Base-by-base conservation (phyloP, 1,140 invertebrate genomes). In the Eupristina koningsbergeri region DNA sequence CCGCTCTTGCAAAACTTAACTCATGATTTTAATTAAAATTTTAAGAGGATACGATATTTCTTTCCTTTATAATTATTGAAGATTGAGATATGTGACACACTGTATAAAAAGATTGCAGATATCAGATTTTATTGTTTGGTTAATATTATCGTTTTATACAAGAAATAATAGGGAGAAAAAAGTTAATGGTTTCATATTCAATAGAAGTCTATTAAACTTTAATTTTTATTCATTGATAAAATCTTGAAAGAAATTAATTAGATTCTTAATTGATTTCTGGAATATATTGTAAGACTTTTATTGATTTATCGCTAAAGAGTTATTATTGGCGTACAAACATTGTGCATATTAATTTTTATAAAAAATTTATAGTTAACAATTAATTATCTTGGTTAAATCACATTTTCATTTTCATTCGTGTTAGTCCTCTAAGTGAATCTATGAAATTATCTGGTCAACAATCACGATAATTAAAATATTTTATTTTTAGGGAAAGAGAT, bases 161-260 rank as follows among this genome's bases (percentile, higher is more conserved):
- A 11, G 5, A 67, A 67, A n/a, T n/a, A 50, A 50, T 45, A 15
- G 29, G 15, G 2, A 47, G 5, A 50, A 50, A 3, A 15, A 50
- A 50, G 41, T 50, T 74, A 50, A 31, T 29, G n/a, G 41, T 31
- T 74, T 34, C 7, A 31, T 15, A 19, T 6, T 9, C 11, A 74
- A 50, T 50, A 50, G 8, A 50, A 47, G 53, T 58, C 75, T 77
- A 77, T 77, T 77, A 77, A 77, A 41, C 6, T 77, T 77, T 63
- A 39, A 36, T 61, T 63, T 7, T n/a, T 9, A 5, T 15, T 19
- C 1, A 19, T 64, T 79, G 45, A 39, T 39, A 41, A 77, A 77
- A 64, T 47, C 61, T 41, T 17, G 6, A 64, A 3, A 13, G 34
- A 39, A 39, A n/a, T n/a, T 64, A 79, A 79, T 79, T 64, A 77